Conservation (phyloP, 2,888 invertebrate species). For the Eristalis arbustorum region DNA sequence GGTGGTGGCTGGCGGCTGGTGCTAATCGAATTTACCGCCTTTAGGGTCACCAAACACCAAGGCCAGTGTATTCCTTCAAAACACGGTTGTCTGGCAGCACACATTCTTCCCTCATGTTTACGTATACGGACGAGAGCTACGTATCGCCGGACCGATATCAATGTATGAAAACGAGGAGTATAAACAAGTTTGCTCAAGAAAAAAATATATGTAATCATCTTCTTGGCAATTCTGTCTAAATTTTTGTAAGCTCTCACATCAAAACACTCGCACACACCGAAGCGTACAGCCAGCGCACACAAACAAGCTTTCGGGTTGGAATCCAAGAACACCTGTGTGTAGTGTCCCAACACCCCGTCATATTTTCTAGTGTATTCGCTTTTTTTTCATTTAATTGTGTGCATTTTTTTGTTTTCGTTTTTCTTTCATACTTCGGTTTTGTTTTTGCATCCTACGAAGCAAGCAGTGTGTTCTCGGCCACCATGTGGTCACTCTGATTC, state of each 20-base stretch:
- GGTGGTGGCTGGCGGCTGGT: neutral
- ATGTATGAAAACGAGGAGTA: neutral
- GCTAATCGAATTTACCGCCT: slow-evolving; percentile 22
- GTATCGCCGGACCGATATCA: neutral
- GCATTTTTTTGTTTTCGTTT: slow-evolving; percentile 1
- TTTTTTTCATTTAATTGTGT: slow-evolving; percentile 51
- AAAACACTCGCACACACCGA: neutral
- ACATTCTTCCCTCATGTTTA: too few relatives aligned
- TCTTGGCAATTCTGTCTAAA: slow-evolving; percentile 38
- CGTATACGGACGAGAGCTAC: neutral
- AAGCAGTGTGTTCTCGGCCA: slow-evolving; percentile 27
- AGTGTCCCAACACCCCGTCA: slow-evolving; percentile 31
- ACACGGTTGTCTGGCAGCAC: slow-evolving; percentile 1
- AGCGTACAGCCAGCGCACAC: neutral
- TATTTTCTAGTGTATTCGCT: slow-evolving; percentile 31
- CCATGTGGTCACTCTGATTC: slow-evolving; percentile 56
- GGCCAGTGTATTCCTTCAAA: slow-evolving; percentile 61
- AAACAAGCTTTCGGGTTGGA: neutral
- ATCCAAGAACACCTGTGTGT: slow-evolving; percentile 51
- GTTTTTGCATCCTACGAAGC: slow-evolving; percentile 25
- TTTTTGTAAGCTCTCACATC: slow-evolving; percentile 15
- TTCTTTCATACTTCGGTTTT: slow-evolving; percentile 6
- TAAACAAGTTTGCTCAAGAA: slow-evolving; percentile 52
- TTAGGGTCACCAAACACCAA: slow-evolving; percentile 63
- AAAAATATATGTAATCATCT: slow-evolving; percentile 32